Conservation (phyloP, 2,888 invertebrate species). For the Lasioglossum figueresi region DNA sequence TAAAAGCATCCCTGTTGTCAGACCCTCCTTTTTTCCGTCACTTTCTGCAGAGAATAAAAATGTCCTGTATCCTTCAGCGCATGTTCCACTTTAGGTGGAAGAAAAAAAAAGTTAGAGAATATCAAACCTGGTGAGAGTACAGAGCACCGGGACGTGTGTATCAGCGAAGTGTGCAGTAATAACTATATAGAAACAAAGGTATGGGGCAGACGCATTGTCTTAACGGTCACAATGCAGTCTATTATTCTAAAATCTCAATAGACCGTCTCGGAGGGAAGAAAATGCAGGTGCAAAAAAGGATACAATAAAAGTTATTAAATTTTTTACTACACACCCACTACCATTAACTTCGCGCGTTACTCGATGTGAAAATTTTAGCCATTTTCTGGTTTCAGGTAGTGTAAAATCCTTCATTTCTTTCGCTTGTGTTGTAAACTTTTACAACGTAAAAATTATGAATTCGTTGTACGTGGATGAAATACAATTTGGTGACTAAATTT, state of each 20-base stretch:
- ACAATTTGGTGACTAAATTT: not conserved
- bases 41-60: constrained; percentile 3
- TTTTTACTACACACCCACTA: not conserved
- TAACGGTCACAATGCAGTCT: not conserved
- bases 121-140: not conserved
- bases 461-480: not conserved
- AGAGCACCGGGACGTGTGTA: not conserved
- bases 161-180: not conserved
- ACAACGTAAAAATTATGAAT: not conserved
- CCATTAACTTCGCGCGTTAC: not conserved
- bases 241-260: constrained; percentile 4
- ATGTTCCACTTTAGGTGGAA: not conserved
- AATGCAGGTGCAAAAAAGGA: not conserved
- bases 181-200: not conserved
- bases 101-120: not conserved
- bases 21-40: not conserved
- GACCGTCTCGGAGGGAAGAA: not conserved
- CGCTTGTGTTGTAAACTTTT: not conserved
- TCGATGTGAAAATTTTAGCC: not conserved
- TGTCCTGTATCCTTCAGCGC: not conserved
- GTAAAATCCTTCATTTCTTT: not conserved
- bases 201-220: not conserved
- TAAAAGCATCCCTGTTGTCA: not conserved
- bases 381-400: not conserved
- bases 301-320: not conserved